A percentile compares a stretch with the other conserved stretches of the same genome.
These are phyloP conservation scores for Semnornis frantzii DNA, from an alignment of 2,113 vertebrate genomes.

Conservation along the genomic window DNA sequence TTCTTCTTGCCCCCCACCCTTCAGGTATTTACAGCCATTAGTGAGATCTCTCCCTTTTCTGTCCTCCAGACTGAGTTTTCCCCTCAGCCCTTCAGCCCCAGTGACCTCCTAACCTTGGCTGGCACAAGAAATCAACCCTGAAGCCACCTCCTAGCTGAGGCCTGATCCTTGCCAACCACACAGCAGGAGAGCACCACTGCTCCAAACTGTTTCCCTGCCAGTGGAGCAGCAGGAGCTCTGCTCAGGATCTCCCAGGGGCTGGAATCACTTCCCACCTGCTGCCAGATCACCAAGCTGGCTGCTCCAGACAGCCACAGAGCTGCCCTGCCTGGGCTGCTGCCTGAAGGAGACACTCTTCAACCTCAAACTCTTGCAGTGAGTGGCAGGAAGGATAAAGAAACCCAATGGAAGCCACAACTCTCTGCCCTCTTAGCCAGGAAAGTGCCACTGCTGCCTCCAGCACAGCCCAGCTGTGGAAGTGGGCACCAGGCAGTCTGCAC, in stretches of 20 bases:
- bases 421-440: background rate
- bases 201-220: too few relatives aligned
- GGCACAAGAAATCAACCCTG: background rate
- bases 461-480: background rate
- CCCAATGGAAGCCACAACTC: background rate
- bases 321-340: background rate
- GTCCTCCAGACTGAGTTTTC: too few relatives aligned
- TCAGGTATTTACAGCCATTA: too few relatives aligned
- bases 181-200: too few relatives aligned
- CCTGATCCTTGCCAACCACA: background rate
- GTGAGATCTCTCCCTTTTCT: too few relatives aligned
- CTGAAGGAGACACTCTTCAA: background rate
- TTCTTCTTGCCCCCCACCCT: too few relatives aligned
- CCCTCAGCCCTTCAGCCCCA: background rate
- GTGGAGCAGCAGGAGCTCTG: background rate
- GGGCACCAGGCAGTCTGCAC: background rate
- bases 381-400: background rate
- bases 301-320: background rate
- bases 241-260: background rate
- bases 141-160: accelerated
- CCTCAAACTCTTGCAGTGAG: background rate
- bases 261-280: background rate
- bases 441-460: background rate
- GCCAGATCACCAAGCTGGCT: background rate
- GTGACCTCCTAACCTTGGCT: background rate